phyloP scores from a whole-genome alignment of 1,140 invertebrate species.

The Leptinotarsa defecta region DNA sequence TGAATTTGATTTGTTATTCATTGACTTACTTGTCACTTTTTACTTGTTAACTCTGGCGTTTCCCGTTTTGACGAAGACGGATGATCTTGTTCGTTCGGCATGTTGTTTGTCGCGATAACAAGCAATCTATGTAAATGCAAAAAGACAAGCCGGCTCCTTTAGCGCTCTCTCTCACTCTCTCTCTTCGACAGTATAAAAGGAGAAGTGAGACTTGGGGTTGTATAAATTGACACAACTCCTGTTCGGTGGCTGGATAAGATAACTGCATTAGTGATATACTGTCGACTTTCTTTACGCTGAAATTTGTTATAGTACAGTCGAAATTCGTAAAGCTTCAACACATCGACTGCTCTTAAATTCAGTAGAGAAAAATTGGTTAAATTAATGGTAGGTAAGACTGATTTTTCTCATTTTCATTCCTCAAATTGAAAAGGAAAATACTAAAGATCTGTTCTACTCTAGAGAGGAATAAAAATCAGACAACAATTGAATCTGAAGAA shows the following conservation, averaged over 20 bases:
- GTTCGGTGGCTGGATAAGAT: slow-evolving; percentile 2
- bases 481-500: too few species aligned
- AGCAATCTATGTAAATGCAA: slow-evolving; percentile 2
- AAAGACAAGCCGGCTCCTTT: background rate
- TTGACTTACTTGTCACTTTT: background rate
- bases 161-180: background rate
- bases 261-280: background rate
- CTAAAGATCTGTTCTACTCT: too few species aligned
- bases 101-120: background rate
- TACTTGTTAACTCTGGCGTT: background rate
- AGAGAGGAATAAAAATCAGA: too few species aligned
- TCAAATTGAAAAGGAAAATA: too few species aligned
- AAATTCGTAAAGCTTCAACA: too few species aligned
- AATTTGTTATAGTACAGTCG: background rate
- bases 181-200: background rate
- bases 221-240: slow-evolving; percentile 5
- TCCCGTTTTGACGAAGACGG: background rate
- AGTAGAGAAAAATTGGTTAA: too few species aligned
- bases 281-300: background rate
- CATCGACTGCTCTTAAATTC: too few species aligned
- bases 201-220: background rate
- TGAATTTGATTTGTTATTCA: background rate
- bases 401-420: too few species aligned
- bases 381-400: too few species aligned
- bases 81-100: background rate